Base-by-base conservation (phyloP, 64 coral and sea anemone genomes). In the Acropora tenuis region DNA sequence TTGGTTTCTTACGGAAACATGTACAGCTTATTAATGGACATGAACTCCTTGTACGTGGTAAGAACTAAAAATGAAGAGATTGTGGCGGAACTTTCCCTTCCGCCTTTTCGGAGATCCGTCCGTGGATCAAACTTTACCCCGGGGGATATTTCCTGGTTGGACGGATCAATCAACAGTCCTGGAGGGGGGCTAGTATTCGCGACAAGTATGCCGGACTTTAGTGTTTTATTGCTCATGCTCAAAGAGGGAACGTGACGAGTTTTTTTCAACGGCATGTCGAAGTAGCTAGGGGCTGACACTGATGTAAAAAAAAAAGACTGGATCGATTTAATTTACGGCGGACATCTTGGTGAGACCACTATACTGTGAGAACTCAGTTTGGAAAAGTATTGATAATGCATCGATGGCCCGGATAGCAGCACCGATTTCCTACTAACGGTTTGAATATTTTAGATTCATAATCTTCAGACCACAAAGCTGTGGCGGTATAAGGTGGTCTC, bases 171-270 rank as follows among this genome's bases (percentile, higher is more conserved):
- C 57, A 74, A 77, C 71, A 77, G 81, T 6, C 78, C 85, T 43
- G 66, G 41, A 30, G 74, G 71, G 3, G 73, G 75, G 59, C 65
- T 98, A 73, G 68, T 98, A 1, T 83, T 98, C 43, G 95, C 95
- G 8, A 92, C 95, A 49, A 98, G 95, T 16, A 98, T 94, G 92
- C 92, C 95, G 67, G 95, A 98, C 48, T 89, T 94, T 69, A 98
- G 95, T 73, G 94, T 98, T 47, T 73, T 91, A 42, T 63, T 98
- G 69, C 45, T 98, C 44, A 92, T 89, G 40, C 69, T 90, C 59
- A 98, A 88, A 53, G 95, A 90, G 42, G 43, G 82, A 10, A 96
- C 94, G 74, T 96, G 87, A 96, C 30, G 15, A 17, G 57, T 11
- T 45, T 5, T 84, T 68, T 8, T 53, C 53, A 81, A 81, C 61